Evolutionary conservation across 2,888 invertebrate species (phyloP).

Genomic region (Brachyopa scutellaris): DNA sequence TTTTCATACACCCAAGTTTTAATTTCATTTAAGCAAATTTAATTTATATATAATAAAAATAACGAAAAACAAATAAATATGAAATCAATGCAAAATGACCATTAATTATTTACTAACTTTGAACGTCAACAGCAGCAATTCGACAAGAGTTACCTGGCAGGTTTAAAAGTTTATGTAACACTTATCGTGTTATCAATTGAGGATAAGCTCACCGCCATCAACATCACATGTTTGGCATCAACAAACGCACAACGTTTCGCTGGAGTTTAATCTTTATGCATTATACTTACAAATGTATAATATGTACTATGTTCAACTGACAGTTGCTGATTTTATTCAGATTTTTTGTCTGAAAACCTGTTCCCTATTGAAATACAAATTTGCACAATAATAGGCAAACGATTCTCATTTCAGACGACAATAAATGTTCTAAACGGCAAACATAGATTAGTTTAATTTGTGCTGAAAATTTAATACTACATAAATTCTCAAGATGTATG

Average conservation of each 20-base stretch:
- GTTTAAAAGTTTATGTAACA: conserved; percentile 57
- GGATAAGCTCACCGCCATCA: conserved; percentile 38
- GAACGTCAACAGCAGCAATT: conserved; percentile 5
- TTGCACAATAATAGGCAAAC: neutral
- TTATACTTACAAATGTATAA: no score
- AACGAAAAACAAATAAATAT: conserved; percentile 2
- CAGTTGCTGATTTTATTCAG: neutral
- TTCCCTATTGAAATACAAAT: neutral
- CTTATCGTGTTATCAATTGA: conserved; percentile 48
- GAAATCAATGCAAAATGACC: conserved; percentile 26
- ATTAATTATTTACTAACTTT: neutral
- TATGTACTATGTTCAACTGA: neutral
- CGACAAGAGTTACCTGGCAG: neutral
- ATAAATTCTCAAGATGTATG: conserved; percentile 15
- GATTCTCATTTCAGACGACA: neutral
- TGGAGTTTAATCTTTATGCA: no score
- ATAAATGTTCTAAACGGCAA: neutral
- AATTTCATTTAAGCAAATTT: neutral
- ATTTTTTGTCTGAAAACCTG: neutral
- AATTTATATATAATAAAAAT: neutral
- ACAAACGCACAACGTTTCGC: conserved; percentile 25
- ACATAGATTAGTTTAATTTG: conserved; percentile 10
- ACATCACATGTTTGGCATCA: conserved; percentile 43
- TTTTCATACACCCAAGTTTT: neutral
- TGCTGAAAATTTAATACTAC: conserved; percentile 29